Conservation (phyloP, 30 jellyfish, hydroid and myxozoan species). For the Pseudorhiza aurosa region DNA sequence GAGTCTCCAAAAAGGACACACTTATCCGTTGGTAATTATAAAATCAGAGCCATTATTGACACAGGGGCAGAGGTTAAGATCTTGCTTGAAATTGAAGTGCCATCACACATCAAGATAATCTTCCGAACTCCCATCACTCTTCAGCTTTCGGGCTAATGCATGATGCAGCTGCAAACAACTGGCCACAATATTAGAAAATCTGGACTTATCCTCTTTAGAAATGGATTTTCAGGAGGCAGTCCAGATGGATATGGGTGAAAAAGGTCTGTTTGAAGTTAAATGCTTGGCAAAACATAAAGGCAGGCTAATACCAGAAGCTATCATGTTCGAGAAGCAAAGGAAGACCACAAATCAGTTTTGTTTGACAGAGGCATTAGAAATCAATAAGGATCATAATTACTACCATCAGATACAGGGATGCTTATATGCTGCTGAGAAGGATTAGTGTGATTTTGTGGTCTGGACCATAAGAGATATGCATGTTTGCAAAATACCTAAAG, state of each 20-base stretch:
- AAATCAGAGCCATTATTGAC: conserved; percentile 23
- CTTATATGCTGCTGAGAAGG: conserved; percentile 22
- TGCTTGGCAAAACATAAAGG: conserved; percentile 35
- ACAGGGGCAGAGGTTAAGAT: conserved; percentile 32
- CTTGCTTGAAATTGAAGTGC: conserved; percentile 9
- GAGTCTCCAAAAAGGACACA: conserved; percentile 1
- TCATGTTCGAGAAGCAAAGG: conserved; percentile 14
- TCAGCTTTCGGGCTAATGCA: conserved; percentile 19
- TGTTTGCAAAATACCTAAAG: conserved; percentile 12
- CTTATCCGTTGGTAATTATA: background rate
- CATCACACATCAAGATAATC: background rate
- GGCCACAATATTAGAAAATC: background rate
- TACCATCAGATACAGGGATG: conserved; percentile 24
- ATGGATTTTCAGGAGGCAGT: conserved; percentile 14
- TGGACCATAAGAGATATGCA: conserved; percentile 24
- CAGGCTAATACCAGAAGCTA: conserved; percentile 38
- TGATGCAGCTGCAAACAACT: conserved; percentile 19
- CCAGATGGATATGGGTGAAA: conserved; percentile 33
- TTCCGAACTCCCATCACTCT: conserved; percentile 6
- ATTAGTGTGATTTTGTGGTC: conserved; percentile 40
- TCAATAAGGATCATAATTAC: conserved; percentile 18
- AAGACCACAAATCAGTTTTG: conserved; percentile 33
- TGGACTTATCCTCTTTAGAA: conserved; percentile 20
- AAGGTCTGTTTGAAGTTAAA: conserved; percentile 30
- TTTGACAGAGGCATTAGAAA: conserved; percentile 23